These are phyloP conservation scores for Actinemys pallida DNA, from an alignment of 2,113 vertebrate genomes.

Conservation along the genomic window DNA sequence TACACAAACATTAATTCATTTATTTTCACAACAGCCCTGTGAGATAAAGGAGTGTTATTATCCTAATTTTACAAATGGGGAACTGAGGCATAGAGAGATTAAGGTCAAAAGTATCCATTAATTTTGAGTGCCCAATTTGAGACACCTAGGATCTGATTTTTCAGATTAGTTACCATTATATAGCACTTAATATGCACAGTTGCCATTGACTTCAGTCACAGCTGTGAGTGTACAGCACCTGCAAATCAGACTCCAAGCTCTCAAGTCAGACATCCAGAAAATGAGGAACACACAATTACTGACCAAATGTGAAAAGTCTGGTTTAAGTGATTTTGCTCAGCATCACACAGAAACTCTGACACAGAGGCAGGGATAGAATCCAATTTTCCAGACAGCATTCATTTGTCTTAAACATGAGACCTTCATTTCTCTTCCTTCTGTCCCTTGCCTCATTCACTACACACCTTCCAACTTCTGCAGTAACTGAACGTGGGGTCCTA, in stretches of 20 bases:
- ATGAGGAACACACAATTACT: background rate
- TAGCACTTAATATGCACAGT: background rate
- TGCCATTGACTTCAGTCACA: background rate
- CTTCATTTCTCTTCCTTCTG: background rate
- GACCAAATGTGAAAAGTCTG: background rate
- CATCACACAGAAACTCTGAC: background rate
- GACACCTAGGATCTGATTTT: background rate
- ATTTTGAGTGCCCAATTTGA: background rate
- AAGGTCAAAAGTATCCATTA: background rate
- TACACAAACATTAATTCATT: background rate
- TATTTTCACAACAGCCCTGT: background rate
- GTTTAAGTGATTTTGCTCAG: background rate
- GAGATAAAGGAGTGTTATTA: background rate
- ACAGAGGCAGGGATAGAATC: background rate
- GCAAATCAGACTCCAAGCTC: background rate
- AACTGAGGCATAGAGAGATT: background rate
- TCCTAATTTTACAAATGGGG: background rate
- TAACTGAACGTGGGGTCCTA: background rate
- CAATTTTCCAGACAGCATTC: background rate
- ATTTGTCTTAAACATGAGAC: background rate
- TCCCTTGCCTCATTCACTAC: background rate
- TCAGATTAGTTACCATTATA: background rate
- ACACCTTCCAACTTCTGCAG: background rate
- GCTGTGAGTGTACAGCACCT: background rate
- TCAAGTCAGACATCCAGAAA: background rate